Conservation (phyloP, 2,113 vertebrate genomes). For the Mungos mungo region DNA sequence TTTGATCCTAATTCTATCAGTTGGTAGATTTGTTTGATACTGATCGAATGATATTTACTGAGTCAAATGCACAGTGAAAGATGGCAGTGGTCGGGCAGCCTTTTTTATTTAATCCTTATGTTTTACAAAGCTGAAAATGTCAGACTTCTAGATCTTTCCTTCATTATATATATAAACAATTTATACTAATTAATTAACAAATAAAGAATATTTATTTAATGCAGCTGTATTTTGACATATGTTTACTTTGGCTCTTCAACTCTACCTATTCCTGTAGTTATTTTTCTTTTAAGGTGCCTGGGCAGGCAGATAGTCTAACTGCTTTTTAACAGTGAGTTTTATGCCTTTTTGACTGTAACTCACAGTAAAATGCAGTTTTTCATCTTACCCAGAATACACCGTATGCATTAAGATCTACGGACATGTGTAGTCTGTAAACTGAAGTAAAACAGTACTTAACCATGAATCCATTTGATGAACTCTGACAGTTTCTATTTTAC, state of each 20-base stretch:
- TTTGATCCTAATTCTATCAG: slow-evolving; percentile 6
- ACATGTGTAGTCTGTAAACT: background rate
- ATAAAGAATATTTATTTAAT: no score
- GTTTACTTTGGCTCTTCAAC: background rate
- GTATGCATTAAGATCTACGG: background rate
- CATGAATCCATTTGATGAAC: background rate
- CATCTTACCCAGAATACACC: background rate
- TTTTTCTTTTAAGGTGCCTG: background rate
- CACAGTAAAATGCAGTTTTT: background rate
- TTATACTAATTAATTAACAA: no score
- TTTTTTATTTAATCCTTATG: background rate
- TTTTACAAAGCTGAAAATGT: slow-evolving; percentile 37
- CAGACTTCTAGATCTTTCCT: background rate
- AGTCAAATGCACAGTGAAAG: background rate
- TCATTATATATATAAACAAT: background rate
- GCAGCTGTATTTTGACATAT: background rate
- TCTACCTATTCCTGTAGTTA: background rate
- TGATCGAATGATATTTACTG: background rate
- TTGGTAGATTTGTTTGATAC: background rate
- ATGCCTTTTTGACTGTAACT: background rate
- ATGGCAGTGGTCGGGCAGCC: background rate
- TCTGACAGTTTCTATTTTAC: background rate
- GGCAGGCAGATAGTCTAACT: background rate
- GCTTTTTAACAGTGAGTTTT: slow-evolving; percentile 3
- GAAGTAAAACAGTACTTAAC: background rate